Conservation (phyloP, 2,797 vertebrate genomes). For the Pelochelys cantorii region DNA sequence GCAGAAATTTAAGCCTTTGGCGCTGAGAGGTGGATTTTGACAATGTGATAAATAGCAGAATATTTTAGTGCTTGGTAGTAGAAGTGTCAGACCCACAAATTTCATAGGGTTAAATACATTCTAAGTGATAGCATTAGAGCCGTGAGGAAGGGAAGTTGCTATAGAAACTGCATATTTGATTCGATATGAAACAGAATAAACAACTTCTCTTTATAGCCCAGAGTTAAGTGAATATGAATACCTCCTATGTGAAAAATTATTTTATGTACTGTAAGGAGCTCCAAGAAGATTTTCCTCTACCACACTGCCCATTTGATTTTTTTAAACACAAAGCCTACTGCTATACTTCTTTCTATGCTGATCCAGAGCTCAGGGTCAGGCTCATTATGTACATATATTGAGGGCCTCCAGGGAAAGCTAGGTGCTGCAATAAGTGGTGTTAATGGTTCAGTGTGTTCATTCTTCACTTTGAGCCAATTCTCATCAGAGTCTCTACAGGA, state of each 20-base stretch:
- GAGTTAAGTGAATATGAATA: conserved; percentile 18
- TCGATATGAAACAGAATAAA: conserved; percentile 50
- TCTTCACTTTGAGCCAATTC: accelerated
- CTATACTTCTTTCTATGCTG: neutral
- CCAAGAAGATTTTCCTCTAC: neutral
- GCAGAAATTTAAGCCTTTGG: neutral
- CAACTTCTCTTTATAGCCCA: conserved; percentile 44
- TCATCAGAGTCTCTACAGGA: neutral
- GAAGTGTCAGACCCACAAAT: neutral
- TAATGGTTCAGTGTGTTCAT: too few relatives aligned
- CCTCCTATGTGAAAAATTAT: conserved; percentile 24
- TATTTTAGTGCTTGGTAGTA: conserved; percentile 6
- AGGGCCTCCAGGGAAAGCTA: neutral
- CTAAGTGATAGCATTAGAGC: conserved; percentile 41
- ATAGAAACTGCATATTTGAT: conserved; percentile 63
- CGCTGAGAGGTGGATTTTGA: neutral
- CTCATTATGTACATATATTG: neutral
- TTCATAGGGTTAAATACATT: conserved; percentile 54
- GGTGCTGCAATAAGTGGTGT: neutral
- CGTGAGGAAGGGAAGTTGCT: conserved; percentile 53
- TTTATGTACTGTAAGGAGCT: conserved; percentile 3
- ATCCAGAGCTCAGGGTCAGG: accelerated
- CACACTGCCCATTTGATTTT: neutral
- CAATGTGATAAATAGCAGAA: neutral
- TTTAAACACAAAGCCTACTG: neutral